Conservation (phyloP, 2,113 vertebrate genomes). For the Ailurus styani region DNA sequence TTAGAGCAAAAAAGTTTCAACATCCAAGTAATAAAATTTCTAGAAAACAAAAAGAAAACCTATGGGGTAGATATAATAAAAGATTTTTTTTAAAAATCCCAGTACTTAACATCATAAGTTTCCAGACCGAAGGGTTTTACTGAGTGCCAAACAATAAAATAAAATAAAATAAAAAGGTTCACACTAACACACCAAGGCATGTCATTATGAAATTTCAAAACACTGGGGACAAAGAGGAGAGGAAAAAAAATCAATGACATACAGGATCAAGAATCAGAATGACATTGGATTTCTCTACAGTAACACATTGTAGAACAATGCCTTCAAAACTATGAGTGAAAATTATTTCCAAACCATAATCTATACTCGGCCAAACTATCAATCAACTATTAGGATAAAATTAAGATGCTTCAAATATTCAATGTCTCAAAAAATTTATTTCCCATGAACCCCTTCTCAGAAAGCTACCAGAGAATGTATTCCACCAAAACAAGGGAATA, state of each 20-base stretch:
- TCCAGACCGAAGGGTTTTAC: not conserved
- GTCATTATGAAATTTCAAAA: not conserved
- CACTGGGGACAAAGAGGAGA: not conserved
- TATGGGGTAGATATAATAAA: not conserved
- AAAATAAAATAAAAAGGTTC: not conserved
- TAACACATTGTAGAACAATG: not conserved
- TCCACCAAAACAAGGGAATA: not conserved
- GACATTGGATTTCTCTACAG: not conserved
- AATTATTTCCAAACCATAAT: not conserved
- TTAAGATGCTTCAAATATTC: not conserved
- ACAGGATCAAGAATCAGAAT: not conserved
- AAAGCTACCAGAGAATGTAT: not conserved
- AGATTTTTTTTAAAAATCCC: not conserved
- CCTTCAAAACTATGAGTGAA: not conserved
- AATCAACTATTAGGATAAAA: not conserved
- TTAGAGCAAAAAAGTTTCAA: not conserved
- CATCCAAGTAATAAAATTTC: not conserved
- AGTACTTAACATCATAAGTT: not conserved
- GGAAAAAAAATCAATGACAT: not conserved
- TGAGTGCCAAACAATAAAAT: not conserved
- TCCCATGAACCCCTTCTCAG: not conserved
- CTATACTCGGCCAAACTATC: not conserved
- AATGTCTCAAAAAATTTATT: not conserved
- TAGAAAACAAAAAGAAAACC: not conserved
- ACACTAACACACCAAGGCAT: not conserved